Percentiles rank a stretch among this genome's conserved stretches.
phyloP scores from a whole-genome alignment of 92 coral and sea anemone species.

The Zoanthus gigantus region DNA sequence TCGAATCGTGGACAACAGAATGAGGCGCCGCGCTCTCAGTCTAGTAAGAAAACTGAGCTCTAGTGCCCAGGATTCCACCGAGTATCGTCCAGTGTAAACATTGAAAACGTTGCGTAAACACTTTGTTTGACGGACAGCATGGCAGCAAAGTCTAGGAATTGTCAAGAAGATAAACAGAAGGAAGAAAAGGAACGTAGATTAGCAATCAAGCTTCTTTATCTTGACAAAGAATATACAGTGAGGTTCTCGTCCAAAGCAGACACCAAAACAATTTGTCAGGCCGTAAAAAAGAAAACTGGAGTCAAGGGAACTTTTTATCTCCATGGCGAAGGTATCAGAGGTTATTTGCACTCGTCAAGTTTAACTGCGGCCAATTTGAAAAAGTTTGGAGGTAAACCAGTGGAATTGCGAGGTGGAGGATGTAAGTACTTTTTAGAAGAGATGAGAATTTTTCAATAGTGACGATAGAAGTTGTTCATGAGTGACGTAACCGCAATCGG shows the following conservation, averaged over 20 bases:
- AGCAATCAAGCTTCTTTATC: slow-evolving; percentile 60
- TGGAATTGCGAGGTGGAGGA: slow-evolving; percentile 85
- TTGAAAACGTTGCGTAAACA: background rate
- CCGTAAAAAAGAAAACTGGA: slow-evolving; percentile 70
- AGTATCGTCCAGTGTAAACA: background rate
- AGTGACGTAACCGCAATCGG: background rate
- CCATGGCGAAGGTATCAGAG: slow-evolving; percentile 65
- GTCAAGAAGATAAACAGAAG: background rate
- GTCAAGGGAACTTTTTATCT: slow-evolving; percentile 84
- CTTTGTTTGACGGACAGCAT: background rate
- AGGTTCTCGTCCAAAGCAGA: slow-evolving; percentile 69
- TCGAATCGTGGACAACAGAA: background rate
- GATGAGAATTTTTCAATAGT: background rate
- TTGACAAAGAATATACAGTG: slow-evolving; percentile 59
- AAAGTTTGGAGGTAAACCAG: slow-evolving; percentile 62
- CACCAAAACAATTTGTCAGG: slow-evolving; percentile 60
- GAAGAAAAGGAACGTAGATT: background rate
- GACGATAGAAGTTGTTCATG: background rate
- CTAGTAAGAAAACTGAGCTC: background rate
- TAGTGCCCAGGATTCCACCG: background rate
- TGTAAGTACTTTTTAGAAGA: slow-evolving; percentile 61
- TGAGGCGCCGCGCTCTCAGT: background rate
- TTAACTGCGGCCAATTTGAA: slow-evolving; percentile 70
- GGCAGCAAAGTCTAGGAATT: background rate
- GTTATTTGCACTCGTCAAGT: slow-evolving; percentile 80